Base-by-base conservation (phyloP, 2,888 invertebrate species). In the Diploptera punctata region DNA sequence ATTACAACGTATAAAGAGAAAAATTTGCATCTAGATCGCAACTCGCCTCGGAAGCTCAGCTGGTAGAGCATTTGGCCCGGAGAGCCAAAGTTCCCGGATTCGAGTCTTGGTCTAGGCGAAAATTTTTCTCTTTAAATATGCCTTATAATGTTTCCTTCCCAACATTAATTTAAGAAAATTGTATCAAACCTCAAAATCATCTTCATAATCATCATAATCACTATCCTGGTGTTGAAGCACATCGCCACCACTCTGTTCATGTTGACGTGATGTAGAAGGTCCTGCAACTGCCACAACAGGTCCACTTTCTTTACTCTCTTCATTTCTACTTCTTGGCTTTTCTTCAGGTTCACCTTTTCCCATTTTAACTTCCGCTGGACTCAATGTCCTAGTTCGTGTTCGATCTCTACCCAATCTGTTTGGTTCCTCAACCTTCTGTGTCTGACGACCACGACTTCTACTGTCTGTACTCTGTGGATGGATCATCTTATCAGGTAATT, bases 121-220 rank as follows among this genome's bases (percentile, higher is more conserved):
- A n/a, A n/a, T n/a, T n/a, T n/a, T n/a, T n/a, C n/a, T n/a, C n/a
- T n/a, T n/a, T n/a, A n/a, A n/a, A n/a, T n/a, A n/a, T n/a, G n/a
- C n/a, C n/a, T n/a, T n/a, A n/a, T n/a, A n/a, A n/a, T n/a, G n/a
- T n/a, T n/a, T n/a, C n/a, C n/a, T n/a, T n/a, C n/a, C n/a, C n/a
- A n/a, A n/a, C n/a, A n/a, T n/a, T n/a, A n/a, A n/a, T n/a, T n/a
- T n/a, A n/a, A n/a, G n/a, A n/a, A n/a, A n/a, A n/a, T n/a, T 33
- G 33, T 16, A 52, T n/a, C 1, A 77, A 79, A 84, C 85, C 81
- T 85, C 85, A 80, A 85, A 85, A 78, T 85, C 85, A 77, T 85
- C 84, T 72, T 83, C 83, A 73, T 83, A 83, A 70, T 81, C n/a
- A n/a, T n/a, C 78, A 65, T 81, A 80, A n/a, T 80, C 76, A 21